phyloP scores from a whole-genome alignment of 2,797 vertebrate species.

The Mallotus villosus region DNA sequence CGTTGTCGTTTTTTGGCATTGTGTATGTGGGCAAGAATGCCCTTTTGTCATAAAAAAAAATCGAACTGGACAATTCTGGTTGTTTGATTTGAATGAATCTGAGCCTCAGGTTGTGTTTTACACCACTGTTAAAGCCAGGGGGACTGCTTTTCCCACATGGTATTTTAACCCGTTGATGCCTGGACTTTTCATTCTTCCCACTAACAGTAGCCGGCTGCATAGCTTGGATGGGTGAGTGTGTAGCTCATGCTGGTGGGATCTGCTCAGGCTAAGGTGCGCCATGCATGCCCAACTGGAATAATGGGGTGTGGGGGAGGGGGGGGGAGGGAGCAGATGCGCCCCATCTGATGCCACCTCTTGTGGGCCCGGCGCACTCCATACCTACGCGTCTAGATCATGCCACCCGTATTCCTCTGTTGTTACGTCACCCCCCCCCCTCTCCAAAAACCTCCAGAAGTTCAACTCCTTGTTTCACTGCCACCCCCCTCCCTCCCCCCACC shows the following conservation, averaged over 20 bases:
- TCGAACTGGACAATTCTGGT: background rate
- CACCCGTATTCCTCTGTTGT: constrained; percentile 48
- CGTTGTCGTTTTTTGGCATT: background rate
- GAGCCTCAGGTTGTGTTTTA: too few relatives aligned
- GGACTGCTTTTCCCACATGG: background rate
- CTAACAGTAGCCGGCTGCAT: constrained; percentile 14
- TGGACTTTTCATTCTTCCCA: constrained; percentile 17
- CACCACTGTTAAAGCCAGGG: background rate
- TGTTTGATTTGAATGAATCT: background rate
- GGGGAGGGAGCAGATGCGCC: constrained; percentile 30
- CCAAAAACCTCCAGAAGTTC: constrained; percentile 27
- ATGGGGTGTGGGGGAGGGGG: constrained; percentile 15
- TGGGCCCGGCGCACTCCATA: constrained; percentile 16
- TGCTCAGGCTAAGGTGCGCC: constrained; percentile 38
- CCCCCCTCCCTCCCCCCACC: constrained; percentile 3
- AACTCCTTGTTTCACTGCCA: constrained; percentile 21
- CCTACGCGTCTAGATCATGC: constrained; percentile 47
- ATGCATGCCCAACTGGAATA: constrained; percentile 29
- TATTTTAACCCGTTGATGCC: constrained; percentile 14
- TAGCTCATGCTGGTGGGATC: constrained; percentile 33
- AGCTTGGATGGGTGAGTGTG: constrained; percentile 15
- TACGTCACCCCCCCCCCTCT: constrained; percentile 23
- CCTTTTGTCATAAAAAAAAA: background rate
- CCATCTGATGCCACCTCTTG: constrained; percentile 29
- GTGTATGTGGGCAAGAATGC: background rate